Conservation (phyloP, 2,113 vertebrate genomes). For the Prunella fulvescens region DNA sequence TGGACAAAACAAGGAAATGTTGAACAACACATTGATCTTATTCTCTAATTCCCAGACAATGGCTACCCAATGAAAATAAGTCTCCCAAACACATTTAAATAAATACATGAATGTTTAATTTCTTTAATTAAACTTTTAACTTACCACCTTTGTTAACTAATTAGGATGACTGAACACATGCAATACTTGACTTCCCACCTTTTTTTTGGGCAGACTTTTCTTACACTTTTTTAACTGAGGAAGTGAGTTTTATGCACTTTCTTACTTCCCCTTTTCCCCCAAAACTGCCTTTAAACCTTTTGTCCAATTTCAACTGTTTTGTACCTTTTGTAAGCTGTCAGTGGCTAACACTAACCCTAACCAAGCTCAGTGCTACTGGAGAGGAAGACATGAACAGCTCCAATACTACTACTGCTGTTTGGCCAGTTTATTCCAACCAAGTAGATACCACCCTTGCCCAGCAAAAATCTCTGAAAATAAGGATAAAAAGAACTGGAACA, state of each 20-base stretch:
- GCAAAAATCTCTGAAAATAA: background rate
- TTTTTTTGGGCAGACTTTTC: background rate
- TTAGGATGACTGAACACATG: background rate
- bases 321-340: background rate
- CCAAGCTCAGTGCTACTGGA: background rate
- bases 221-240: background rate
- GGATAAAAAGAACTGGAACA: background rate
- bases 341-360: background rate
- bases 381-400: background rate
- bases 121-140: background rate
- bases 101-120: background rate
- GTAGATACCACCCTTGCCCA: background rate
- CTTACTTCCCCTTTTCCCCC: background rate
- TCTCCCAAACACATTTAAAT: background rate
- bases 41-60: background rate
- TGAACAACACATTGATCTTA: background rate
- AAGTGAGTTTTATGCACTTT: background rate
- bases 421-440: background rate
- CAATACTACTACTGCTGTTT: background rate
- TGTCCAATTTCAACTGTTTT: background rate
- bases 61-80: background rate
- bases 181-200: background rate
- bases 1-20: background rate
- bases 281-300: background rate
- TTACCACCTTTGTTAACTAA: background rate